Evolutionary conservation across 2,797 vertebrate species (phyloP).

Genomic region (Pangasius djambal): DNA sequence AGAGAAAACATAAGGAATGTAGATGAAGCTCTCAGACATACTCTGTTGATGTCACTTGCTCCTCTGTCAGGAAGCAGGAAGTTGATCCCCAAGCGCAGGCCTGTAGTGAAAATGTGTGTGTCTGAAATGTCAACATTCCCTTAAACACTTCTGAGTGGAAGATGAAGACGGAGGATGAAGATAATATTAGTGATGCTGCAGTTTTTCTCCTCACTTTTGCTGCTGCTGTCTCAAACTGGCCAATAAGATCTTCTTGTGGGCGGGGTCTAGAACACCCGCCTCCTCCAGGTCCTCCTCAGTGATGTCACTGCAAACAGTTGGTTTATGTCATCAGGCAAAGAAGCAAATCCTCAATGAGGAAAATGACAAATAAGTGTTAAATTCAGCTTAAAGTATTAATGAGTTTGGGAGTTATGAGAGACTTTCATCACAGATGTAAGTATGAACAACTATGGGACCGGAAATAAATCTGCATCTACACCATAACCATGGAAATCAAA

Average conservation of each 20-base stretch:
- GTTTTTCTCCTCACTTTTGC: conserved; percentile 61
- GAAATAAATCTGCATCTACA: not conserved
- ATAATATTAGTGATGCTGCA: not conserved
- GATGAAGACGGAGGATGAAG: not conserved
- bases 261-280: conserved; percentile 87
- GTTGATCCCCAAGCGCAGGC: conserved; percentile 30
- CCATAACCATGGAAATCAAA: not conserved
- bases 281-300: conserved; percentile 96
- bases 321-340: not conserved
- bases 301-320: conserved; percentile 82
- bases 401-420: not conserved
- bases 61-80: conserved; percentile 16
- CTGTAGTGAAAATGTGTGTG: conserved; percentile 61
- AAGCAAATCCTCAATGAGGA: not conserved
- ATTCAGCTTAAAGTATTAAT: not conserved
- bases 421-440: not conserved
- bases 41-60: conserved; percentile 46
- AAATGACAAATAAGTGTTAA: not conserved
- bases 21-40: conserved; percentile 20
- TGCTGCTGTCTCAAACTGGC: conserved; percentile 85
- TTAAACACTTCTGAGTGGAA: conserved; percentile 66
- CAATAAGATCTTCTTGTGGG: conserved; percentile 87
- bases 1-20: conserved; percentile 54
- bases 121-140: conserved; percentile 55
- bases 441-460: not conserved